Percentiles rank a stretch among this genome's conserved stretches.
Conservation (phyloP, 1,140 invertebrate genomes). For the Drosophila novamexicana region DNA sequence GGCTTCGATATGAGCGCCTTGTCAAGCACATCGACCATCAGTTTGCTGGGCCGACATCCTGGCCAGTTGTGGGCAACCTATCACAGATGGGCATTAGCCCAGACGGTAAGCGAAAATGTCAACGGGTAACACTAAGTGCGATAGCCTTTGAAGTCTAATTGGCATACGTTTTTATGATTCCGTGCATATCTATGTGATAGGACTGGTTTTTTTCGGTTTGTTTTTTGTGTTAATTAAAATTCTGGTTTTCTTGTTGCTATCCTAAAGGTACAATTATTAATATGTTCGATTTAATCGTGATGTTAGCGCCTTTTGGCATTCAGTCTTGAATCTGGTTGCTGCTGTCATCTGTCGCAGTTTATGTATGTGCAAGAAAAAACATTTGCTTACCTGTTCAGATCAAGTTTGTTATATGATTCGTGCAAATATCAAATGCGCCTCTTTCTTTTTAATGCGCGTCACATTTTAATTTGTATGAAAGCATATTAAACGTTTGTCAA, state of each 20-base stretch:
- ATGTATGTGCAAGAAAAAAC: conserved; percentile 3
- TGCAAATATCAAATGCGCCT: conserved; percentile 10
- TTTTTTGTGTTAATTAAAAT: conserved; percentile 26
- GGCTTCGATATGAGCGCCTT: conserved; percentile 16
- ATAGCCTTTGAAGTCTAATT: conserved; percentile 1
- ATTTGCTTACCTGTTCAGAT: conserved; percentile 19
- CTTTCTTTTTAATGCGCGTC: background rate
- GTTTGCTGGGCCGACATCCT: conserved; percentile 29
- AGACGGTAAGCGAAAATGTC: conserved; percentile 43
- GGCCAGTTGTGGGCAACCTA: conserved; percentile 41
- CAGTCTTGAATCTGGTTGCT: conserved; percentile 28
- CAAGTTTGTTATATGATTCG: conserved; percentile 19
- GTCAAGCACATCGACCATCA: conserved; percentile 25
- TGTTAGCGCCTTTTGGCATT: conserved; percentile 70
- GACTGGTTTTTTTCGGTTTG: conserved; percentile 24
- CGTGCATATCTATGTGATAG: conserved; percentile 5
- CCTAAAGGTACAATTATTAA: conserved; percentile 32
- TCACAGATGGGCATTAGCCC: conserved; percentile 47
- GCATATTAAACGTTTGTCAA: background rate
- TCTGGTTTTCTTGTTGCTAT: conserved; percentile 37
- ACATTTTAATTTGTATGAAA: background rate
- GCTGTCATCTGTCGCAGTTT: conserved; percentile 19
- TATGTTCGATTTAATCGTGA: conserved; percentile 32
- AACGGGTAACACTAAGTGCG: background rate
- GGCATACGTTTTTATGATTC: conserved; percentile 14